Evolutionary conservation across 2,113 vertebrate genomes (phyloP), one percentile per base, ranked within the genome.

Genomic region (Sander vitreus): DNA sequence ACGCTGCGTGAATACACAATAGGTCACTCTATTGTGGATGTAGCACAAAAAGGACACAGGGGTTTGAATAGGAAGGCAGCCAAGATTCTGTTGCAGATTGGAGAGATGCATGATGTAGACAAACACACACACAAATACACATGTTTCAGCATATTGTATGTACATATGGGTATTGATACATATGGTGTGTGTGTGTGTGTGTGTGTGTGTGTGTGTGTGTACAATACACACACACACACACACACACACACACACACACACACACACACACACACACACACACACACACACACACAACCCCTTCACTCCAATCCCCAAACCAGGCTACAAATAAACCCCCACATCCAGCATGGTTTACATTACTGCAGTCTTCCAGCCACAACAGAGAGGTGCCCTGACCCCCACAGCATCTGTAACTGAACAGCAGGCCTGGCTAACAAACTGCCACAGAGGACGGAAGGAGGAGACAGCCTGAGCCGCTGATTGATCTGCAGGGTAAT

Each of bases 401-500:
- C 69, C 55, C 59, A 23, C 71, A 80, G 81, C 89, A 92, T 90
- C 89, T 91, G 90, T 45, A 88, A 83, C 77, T 54, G 80, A 88
- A 90, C 90, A 92, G 86, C 89, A 90, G 86, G 85, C 73, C 65
- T 68, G 81, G 77, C 85, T 92, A 90, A 87, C 85, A 86, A 87
- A 92, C 77, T 27, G 76, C 85, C 85, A 81, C 85, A 66, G 88
- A 88, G 88, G 86, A 90, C 60, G 69, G 88, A 82, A 67, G 85
- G 70, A 80, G 90, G 71, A 90, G 81, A 85, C 76, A 79, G 80
- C 55, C 77, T 18, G 81, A 89, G 84, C 59, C 71, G 25, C 84
- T 88, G 89, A 94, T 91, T 93, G 90, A 95, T 95, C 92, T 85
- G 88, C 73, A 51, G 84, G 69, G 85, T 92, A 92, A 93, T 91